Percentiles rank a stretch among this genome's conserved stretches.
These are phyloP conservation scores for Acanthoscelides obtectus DNA, from an alignment of 2,888 invertebrate species.

Conservation along the genomic window DNA sequence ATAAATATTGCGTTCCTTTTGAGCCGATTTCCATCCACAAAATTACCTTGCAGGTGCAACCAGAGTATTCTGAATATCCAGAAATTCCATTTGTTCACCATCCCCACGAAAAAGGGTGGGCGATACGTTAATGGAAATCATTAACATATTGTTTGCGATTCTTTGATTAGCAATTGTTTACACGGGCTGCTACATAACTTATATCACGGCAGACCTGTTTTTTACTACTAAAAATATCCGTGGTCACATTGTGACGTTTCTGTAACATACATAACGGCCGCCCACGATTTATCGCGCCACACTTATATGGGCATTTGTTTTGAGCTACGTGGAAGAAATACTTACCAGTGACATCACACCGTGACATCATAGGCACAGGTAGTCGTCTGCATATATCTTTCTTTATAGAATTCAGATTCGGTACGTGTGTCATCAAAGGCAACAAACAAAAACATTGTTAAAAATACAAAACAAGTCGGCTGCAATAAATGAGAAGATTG, in stretches of 20 bases:
- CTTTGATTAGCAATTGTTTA: neutral
- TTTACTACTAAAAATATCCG: neutral
- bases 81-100: neutral
- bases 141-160: neutral
- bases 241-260: neutral
- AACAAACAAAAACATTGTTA: too few relatives aligned
- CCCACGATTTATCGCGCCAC: neutral
- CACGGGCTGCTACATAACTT: neutral
- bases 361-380: neutral
- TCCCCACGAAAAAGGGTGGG: neutral
- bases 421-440: too few relatives aligned
- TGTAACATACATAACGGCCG: neutral
- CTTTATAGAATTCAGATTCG: too few relatives aligned
- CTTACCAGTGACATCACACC: neutral
- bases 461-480: too few relatives aligned
- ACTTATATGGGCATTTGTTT: neutral
- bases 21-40: too few relatives aligned
- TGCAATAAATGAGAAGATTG: too few relatives aligned
- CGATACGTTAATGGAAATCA: neutral
- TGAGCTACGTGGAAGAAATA: neutral
- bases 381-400: neutral
- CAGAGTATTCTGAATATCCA: neutral
- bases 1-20: too few relatives aligned
- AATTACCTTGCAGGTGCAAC: too few relatives aligned
- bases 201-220: neutral